Evolutionary conservation across 2,113 vertebrate species (phyloP).

Genomic region (Leptodactylus fuscus): DNA sequence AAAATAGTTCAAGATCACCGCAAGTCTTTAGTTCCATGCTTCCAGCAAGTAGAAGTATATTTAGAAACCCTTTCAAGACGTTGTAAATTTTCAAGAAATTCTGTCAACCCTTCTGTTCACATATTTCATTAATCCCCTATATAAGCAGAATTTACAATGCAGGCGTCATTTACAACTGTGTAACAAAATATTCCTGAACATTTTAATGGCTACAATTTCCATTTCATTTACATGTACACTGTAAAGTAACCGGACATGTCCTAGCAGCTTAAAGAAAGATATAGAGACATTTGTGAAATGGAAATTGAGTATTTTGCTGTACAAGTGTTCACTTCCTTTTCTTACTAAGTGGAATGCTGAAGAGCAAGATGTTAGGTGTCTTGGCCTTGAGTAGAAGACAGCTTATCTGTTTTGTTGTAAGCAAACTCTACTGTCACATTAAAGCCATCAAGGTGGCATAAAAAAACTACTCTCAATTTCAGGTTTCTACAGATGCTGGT

Average conservation of each 20-base stretch:
- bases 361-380: not conserved
- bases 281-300: slow-evolving; percentile 4
- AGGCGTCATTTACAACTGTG: not conserved
- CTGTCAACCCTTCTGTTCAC: not conserved
- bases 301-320: slow-evolving; percentile 9
- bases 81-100: not conserved
- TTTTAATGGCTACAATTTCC: not conserved
- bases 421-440: slow-evolving; percentile 10
- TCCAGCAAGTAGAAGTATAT: not conserved
- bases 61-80: not conserved
- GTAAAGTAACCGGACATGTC: slow-evolving; percentile 4
- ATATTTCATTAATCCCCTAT: not conserved
- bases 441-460: not conserved
- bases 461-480: slow-evolving; percentile 5
- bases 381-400: not conserved
- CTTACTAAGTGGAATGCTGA: slow-evolving; percentile 14
- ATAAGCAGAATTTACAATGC: not conserved
- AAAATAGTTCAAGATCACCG: not conserved
- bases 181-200: not conserved
- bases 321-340: not conserved
- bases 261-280: not conserved
- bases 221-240: not conserved
- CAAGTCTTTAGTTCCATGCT: not conserved
- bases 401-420: slow-evolving; percentile 6
- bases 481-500: not conserved